Base-by-base conservation (phyloP, 23 tunicate genomes). In the Ciona savignyi region DNA sequence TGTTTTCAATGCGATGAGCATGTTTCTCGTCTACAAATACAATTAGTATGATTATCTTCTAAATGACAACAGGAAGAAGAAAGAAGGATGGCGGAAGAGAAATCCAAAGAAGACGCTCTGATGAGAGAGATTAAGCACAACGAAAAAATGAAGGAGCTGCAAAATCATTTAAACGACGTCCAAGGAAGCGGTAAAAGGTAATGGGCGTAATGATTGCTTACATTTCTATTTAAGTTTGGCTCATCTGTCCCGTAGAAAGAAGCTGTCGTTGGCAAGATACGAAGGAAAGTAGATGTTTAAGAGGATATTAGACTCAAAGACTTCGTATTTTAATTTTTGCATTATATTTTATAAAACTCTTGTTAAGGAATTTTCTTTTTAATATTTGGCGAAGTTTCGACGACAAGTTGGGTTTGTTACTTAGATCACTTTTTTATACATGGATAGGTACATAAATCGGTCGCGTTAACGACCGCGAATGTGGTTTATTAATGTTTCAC, bases 61-160 rank as follows among this genome's bases (percentile, higher is more conserved):
- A n/a, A n/a, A n/a, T n/a, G n/a, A n/a, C n/a, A n/a, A n/a, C 1
- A 86, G 93, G 85, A 86, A 6, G 85, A 86, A 28, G 85, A 86
- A 67, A 77, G 74, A 60, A 32, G 73, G 34, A 60, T 74, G 21
- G 77, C 75, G n/a, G 32, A 31, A 0, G 77, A 75, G 35, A 75
- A 74, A 74, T 73, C 84, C 20, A 32, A 1, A 11, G 30, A 66
- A 0, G 85, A 79, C 30, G 81, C 74, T 61, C 65, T 62, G 65
- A 78, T 42, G 34, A 86, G 75, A 63, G 77, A 86, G 49, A 48
- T 70, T 30, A 69, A 81, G 3, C 93, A 86, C 64, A 77, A 78
- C 29, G 85, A 76, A 2, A 86, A 86, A 42, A 80, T 86, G 85
- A 79, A 33, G 70, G 93, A 86, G 67, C 77, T 86, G 34, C 81